Evolutionary conservation across 1,140 invertebrate genomes (phyloP), one percentile per base, ranked within the genome.

Genomic region (Chelonus insularis): DNA sequence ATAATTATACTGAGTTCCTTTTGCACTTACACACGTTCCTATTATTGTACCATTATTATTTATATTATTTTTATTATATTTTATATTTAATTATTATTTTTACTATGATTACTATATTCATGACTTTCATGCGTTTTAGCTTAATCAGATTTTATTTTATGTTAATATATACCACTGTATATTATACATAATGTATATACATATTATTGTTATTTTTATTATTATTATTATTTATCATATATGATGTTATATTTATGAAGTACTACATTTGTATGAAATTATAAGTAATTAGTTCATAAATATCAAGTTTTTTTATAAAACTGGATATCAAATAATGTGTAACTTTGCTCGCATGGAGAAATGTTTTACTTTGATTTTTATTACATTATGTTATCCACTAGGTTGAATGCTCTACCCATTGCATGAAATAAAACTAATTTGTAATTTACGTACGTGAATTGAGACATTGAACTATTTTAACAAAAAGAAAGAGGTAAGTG

Each of bases 371-470:
- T 55, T 39, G 7, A 39, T 37, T 21, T 55, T 23, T 6, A 39
- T 12, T 75, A 76, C 68, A 67, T 71, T 68, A 62, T 64, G 64
- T 72, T 74, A 66, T 68, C 59, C 32, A 51, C 62, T 72, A 71
- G 69, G 68, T 70, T 68, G 72, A 68, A 68, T 73, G 63, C 57
- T 63, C 63, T 68, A 66, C 63, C 68, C 64, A 64, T 63, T 76
- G 73, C 73, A 76, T 76, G 73, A 74, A 39, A 34, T 57, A 48
- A 68, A 66, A 71, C 64, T 72, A 74, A 74, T 75, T 56, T 67
- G 68, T 68, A 67, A 70, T 72, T 63, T 69, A 70, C 63, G 66
- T 70, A 68, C 16, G 45, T 59, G 57, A 59, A 20, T 32, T 36
- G 55, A 5, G 64, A 65, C 23, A 41, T 57, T 57, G 48, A 36